A percentile compares a stretch with the other conserved stretches of the same genome.
Conservation (phyloP, 1,140 invertebrate species). For the Caligus rogercresseyi region DNA sequence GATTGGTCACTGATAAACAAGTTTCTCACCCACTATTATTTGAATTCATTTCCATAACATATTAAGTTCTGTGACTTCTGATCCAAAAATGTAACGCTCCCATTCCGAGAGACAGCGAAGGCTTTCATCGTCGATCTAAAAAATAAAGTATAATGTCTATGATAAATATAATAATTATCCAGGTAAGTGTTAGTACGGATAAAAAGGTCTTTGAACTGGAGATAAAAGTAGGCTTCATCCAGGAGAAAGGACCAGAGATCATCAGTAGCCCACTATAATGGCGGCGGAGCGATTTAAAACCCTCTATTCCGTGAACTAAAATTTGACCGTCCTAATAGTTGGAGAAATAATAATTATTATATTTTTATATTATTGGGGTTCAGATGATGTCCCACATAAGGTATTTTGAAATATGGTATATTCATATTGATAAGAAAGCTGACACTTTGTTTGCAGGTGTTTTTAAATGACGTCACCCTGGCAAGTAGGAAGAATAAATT, state of each 20-base stretch:
- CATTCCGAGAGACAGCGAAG: background rate
- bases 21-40: background rate
- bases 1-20: too few species aligned
- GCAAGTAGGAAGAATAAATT: background rate
- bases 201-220: constrained; percentile 5
- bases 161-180: too few species aligned
- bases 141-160: background rate
- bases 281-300: constrained; percentile 13
- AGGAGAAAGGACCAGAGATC: background rate
- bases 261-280: constrained; percentile 5
- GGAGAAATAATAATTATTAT: background rate
- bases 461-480: background rate
- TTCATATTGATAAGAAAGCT: background rate
- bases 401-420: too few species aligned
- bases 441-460: background rate
- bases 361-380: background rate
- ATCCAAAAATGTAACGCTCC: background rate
- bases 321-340: background rate
- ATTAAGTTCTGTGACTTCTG: background rate
- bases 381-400: too few species aligned
- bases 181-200: background rate
- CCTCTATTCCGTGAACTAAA: constrained; percentile 9
- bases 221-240: constrained; percentile 9
- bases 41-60: background rate
- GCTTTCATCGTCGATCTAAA: background rate